Evolutionary conservation across 2,113 vertebrate genomes (phyloP).

Genomic region (Callipepla squamata): DNA sequence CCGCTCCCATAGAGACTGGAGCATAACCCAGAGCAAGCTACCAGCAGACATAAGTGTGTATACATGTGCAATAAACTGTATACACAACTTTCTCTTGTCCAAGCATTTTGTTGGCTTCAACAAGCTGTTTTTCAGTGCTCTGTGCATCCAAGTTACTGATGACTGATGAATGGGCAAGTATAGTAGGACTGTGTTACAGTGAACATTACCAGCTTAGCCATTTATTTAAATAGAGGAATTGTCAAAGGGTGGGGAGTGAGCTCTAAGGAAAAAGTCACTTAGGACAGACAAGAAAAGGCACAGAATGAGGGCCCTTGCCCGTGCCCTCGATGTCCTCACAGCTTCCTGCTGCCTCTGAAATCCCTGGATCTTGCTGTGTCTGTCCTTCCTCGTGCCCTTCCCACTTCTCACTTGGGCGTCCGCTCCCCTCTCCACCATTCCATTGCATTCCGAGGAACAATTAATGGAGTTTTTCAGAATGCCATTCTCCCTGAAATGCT

Average conservation of each 20-base stretch:
- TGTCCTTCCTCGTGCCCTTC: not conserved
- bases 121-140: not conserved
- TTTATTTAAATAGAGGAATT: not conserved
- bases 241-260: not conserved
- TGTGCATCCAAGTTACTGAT: conserved; percentile 4
- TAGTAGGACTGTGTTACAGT: not conserved
- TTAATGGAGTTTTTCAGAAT: not conserved
- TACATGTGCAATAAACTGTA: conserved; percentile 32
- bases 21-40: not conserved
- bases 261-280: not conserved
- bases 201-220: not conserved
- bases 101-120: conserved; percentile 7
- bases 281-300: rapidly evolving
- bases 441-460: not conserved
- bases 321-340: rapidly evolving
- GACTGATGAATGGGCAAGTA: conserved; percentile 15
- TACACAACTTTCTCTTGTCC: conserved; percentile 18
- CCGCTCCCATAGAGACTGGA: not conserved
- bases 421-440: not conserved
- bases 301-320: not conserved
- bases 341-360: not conserved
- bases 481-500: not conserved
- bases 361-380: rapidly evolving
- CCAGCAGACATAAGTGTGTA: not conserved
- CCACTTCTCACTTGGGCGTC: not conserved